A percentile compares a stretch with the other conserved stretches of the same genome.
Evolutionary conservation across 2,797 vertebrate species (phyloP).

Genomic region (Notolabrus celidotus): DNA sequence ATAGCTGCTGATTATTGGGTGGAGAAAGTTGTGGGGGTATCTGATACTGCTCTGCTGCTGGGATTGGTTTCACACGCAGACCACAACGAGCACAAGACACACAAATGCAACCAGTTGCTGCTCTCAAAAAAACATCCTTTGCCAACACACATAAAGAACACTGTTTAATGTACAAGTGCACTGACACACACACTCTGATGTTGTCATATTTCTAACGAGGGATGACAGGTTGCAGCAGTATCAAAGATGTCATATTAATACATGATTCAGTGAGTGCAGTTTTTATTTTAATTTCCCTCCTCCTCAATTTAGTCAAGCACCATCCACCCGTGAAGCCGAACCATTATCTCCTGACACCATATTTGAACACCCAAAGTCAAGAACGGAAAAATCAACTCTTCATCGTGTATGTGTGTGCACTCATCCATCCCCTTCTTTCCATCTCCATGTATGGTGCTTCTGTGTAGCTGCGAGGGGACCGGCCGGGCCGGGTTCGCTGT

Average conservation of each 20-base stretch:
- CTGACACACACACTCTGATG: constrained; percentile 9
- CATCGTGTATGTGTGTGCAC: constrained; percentile 50
- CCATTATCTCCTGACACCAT: constrained; percentile 54
- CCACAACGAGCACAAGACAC: constrained; percentile 35
- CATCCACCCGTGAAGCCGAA: constrained; percentile 30
- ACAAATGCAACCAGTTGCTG: constrained; percentile 47
- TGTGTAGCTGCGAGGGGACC: constrained; percentile 60
- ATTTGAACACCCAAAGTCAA: constrained; percentile 55
- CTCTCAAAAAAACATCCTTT: neutral
- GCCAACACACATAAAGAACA: neutral
- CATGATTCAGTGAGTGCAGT: neutral
- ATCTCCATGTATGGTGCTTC: constrained; percentile 81
- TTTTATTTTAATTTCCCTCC: constrained; percentile 27
- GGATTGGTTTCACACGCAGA: constrained; percentile 37
- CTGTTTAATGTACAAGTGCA: constrained; percentile 16
- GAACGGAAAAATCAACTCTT: constrained; percentile 69
- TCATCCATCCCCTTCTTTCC: constrained; percentile 67
- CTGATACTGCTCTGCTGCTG: constrained; percentile 32
- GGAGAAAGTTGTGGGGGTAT: constrained; percentile 58
- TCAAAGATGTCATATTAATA: constrained; percentile 22
- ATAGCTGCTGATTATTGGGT: constrained; percentile 76
- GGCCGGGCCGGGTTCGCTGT: constrained; percentile 23
- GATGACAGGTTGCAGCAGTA: constrained; percentile 52
- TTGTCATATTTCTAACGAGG: constrained; percentile 53
- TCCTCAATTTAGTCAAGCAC: constrained; percentile 15